These are phyloP conservation scores for Champsocephalus esox DNA, from an alignment of 2,797 vertebrate species.

Conservation along the genomic window DNA sequence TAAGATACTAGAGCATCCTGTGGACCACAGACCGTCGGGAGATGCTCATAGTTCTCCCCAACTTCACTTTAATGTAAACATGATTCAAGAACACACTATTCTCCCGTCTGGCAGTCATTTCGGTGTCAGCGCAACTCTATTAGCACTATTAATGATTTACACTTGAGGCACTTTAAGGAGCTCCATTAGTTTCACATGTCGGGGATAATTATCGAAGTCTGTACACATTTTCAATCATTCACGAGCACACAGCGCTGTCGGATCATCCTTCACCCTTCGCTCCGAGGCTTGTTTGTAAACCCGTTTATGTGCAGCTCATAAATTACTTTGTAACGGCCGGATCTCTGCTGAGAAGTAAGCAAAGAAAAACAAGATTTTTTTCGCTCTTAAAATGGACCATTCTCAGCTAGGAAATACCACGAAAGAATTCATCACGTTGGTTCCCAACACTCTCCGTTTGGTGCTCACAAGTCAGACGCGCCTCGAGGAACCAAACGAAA, in stretches of 20 bases:
- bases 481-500: constrained; percentile 32
- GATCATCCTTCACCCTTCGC: constrained; percentile 44
- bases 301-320: constrained; percentile 4
- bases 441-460: constrained; percentile 8
- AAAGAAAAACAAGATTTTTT: constrained; percentile 15
- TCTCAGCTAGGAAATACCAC: constrained; percentile 10
- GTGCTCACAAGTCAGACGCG: constrained; percentile 19
- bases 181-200: constrained; percentile 59
- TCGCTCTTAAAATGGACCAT: not conserved
- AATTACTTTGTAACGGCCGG: constrained; percentile 35
- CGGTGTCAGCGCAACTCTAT: constrained; percentile 46
- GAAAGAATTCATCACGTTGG: not conserved
- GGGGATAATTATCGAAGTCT: constrained; percentile 57
- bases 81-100: not conserved
- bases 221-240: constrained; percentile 55
- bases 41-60: not conserved
- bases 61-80: constrained; percentile 1
- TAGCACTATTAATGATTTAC: constrained; percentile 57
- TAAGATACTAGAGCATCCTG: too few species aligned
- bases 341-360: constrained; percentile 17
- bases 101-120: constrained; percentile 11
- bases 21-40: not conserved
- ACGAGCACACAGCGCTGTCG: constrained; percentile 20
- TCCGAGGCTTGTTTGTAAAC: constrained; percentile 24
- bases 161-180: constrained; percentile 37